Base-by-base conservation (phyloP, 2,888 invertebrate species). In the Drosophila vallismaia region DNA sequence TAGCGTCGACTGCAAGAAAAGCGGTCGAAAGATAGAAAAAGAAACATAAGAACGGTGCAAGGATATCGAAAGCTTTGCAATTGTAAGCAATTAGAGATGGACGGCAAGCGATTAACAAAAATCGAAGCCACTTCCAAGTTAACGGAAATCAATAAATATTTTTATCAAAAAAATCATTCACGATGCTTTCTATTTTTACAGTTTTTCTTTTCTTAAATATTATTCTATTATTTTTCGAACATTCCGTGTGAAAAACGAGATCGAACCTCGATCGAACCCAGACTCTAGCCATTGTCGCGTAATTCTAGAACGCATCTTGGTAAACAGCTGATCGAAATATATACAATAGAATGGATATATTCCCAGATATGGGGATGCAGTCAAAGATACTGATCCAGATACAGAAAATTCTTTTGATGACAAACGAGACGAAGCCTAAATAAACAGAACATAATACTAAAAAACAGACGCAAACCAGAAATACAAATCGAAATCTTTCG, bases 241-340 rank as follows among this genome's bases (percentile, higher is more conserved):
- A 19, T 19, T 19, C 19, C 19, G 19, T 19, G 19, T 19, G 19
- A 19, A 19, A 19, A 19, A 19, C 2, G 40, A 40, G n/a, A n/a
- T 1, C 40, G n/a, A n/a, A n/a, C n/a, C n/a, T n/a, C n/a, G n/a
- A n/a, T n/a, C n/a, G n/a, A n/a, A 7, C 12, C 52, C 12, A 6
- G 10, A 31, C 42, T 24, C 31, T 58, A 31, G 8, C 8, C 10
- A 42, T 8, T 57, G 24, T 42, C 26, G 31, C 31, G 58, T 45
- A 57, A 58, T 58, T 44, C 42, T 42, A 58, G 31, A 56, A 42
- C n/a, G 6, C 28, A 33, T 57, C 58, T 57, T 26, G 14, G n/a
- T 58, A 59, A 59, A 59, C 59, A 59, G 59, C 59, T 59, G 59
- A 58, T 59, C 57, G 57, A 44, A n/a, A 31, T 5, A n/a, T 28